Evolutionary conservation across 2,113 vertebrate genomes (phyloP).

Genomic region (Lampris incognitus): DNA sequence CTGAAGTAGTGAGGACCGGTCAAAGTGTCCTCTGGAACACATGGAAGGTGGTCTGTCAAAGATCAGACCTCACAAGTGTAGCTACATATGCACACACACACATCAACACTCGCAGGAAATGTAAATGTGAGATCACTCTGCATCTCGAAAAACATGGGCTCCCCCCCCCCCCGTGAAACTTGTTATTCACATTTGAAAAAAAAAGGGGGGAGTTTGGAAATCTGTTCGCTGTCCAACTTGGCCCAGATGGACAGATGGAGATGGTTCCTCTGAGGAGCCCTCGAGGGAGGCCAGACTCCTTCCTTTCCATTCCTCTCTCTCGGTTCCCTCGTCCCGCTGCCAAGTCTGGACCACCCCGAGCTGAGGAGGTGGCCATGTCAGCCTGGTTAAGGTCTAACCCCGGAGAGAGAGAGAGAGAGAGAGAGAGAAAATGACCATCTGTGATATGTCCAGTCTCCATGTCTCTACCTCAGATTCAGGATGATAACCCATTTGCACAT

Average conservation of each 20-base stretch:
- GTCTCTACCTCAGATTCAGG: slow-evolving; percentile 9
- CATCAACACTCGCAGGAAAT: neutral
- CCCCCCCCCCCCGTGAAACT: neutral
- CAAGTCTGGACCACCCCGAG: slow-evolving; percentile 63
- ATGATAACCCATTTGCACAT: too few species aligned
- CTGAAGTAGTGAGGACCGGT: too few species aligned
- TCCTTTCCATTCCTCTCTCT: slow-evolving; percentile 25
- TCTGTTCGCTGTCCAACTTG: slow-evolving; percentile 56
- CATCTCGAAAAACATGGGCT: neutral
- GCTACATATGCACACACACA: neutral
- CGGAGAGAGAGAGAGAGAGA: slow-evolving; percentile 34
- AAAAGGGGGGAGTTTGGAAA: slow-evolving; percentile 30
- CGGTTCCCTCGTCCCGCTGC: slow-evolving; percentile 47
- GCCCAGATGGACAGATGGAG: slow-evolving; percentile 74
- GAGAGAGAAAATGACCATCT: slow-evolving; percentile 62
- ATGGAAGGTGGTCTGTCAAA: too few species aligned
- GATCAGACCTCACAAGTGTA: neutral
- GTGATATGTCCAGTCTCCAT: slow-evolving; percentile 50
- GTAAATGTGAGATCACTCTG: slow-evolving; percentile 6
- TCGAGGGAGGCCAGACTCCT: slow-evolving; percentile 50
- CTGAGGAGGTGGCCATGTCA: slow-evolving; percentile 63
- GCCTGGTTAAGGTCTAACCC: slow-evolving; percentile 52
- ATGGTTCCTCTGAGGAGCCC: slow-evolving; percentile 51
- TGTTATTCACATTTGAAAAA: slow-evolving; percentile 3
- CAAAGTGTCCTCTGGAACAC: too few species aligned